Evolutionary conservation across 2,888 invertebrate species (phyloP).

Genomic region (Pammene aurita): DNA sequence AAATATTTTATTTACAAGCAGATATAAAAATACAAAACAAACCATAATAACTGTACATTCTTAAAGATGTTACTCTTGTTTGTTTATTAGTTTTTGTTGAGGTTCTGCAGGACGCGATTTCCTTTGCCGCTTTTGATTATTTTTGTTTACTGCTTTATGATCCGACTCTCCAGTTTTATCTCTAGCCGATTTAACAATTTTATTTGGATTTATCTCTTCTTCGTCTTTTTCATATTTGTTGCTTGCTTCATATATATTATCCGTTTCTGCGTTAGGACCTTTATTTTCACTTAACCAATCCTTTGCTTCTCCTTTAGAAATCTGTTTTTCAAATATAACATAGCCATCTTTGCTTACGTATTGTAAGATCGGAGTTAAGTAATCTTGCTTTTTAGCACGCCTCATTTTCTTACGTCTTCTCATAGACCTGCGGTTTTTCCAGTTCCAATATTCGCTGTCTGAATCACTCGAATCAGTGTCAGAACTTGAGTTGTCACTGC

Average conservation of each 20-base stretch:
- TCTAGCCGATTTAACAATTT: neutral
- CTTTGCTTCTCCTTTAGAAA: slow-evolving; percentile 68
- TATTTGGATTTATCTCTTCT: slow-evolving; percentile 5
- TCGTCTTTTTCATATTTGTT: slow-evolving; percentile 49
- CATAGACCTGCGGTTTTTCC: slow-evolving; percentile 44
- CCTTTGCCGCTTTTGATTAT: neutral
- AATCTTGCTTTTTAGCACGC: slow-evolving; percentile 47
- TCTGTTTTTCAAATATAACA: slow-evolving; percentile 73
- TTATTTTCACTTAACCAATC: slow-evolving; percentile 57
- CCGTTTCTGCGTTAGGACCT: slow-evolving; percentile 7
- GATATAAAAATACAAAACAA: slow-evolving; percentile 1
- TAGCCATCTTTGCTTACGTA: slow-evolving; percentile 77
- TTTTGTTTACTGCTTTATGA: neutral
- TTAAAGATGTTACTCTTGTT: neutral
- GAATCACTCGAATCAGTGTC: slow-evolving; percentile 49
- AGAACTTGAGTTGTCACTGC: slow-evolving; percentile 49
- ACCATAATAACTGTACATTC: neutral
- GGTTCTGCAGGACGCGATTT: neutral
- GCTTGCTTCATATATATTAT: slow-evolving; percentile 39
- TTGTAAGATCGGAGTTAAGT: slow-evolving; percentile 70
- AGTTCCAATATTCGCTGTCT: slow-evolving; percentile 55
- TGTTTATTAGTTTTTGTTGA: neutral
- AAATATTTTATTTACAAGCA: slow-evolving; percentile 17
- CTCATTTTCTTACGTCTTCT: slow-evolving; percentile 49
- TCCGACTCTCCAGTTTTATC: neutral